Evolutionary conservation across 2,797 vertebrate species (phyloP).

Genomic region (Megaceryle alcyon): DNA sequence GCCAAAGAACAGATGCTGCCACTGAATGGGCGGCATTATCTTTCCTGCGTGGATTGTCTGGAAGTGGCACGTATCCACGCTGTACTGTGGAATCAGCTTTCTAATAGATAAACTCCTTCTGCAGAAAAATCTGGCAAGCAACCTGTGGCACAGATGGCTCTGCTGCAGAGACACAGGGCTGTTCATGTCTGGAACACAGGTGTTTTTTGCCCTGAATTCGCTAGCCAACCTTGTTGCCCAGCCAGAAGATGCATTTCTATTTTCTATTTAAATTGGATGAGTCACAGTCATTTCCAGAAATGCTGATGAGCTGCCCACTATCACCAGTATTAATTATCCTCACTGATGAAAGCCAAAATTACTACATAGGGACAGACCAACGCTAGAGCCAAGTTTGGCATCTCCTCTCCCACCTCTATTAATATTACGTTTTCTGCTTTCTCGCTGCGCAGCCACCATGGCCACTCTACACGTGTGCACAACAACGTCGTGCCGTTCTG

Average conservation of each 20-base stretch:
- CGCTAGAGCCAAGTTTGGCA: not conserved
- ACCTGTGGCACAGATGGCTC: conserved; percentile 58
- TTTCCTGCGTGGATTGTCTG: conserved; percentile 54
- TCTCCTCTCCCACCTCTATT: not conserved
- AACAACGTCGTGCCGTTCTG: not conserved
- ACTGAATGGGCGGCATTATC: conserved; percentile 60
- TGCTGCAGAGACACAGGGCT: not conserved
- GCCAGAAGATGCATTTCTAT: conserved; percentile 9
- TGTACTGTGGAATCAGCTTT: conserved; percentile 27
- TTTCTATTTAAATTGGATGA: conserved; percentile 7
- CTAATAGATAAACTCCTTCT: conserved; percentile 58
- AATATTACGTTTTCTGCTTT: rapidly evolving
- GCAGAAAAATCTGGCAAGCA: conserved; percentile 58
- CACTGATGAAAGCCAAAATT: not conserved
- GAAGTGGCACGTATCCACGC: conserved; percentile 40
- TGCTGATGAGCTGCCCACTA: not conserved
- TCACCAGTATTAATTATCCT: not conserved
- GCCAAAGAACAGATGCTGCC: conserved; percentile 62
- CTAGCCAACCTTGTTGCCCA: conserved; percentile 42
- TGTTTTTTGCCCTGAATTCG: conserved; percentile 10
- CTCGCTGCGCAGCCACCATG: not conserved
- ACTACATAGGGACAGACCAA: not conserved
- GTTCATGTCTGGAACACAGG: conserved; percentile 49
- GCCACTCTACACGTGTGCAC: rapidly evolving
- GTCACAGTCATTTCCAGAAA: not conserved